Evolutionary conservation across 2,797 vertebrate species (phyloP).

Genomic region (Phoxinus dragarum): DNA sequence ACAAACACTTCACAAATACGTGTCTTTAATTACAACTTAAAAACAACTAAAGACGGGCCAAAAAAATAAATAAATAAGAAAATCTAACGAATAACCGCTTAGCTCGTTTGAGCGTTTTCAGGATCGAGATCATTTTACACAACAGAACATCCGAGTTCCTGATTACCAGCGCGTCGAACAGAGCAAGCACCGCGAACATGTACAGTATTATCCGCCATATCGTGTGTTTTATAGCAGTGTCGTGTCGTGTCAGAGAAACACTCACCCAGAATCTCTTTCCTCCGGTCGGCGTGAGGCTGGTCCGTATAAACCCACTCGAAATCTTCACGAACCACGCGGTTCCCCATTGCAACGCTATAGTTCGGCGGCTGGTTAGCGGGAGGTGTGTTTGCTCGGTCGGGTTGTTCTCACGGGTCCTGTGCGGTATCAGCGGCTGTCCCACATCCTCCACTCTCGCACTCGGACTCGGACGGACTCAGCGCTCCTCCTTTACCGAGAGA

Average conservation of each 20-base stretch:
- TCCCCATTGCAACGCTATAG: constrained; percentile 80
- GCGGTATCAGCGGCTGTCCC: background rate
- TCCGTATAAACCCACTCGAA: constrained; percentile 96
- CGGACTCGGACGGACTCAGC: too few relatives aligned
- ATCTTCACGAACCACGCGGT: constrained; percentile 85
- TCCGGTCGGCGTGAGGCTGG: constrained; percentile 89
- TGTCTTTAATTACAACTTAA: too few relatives aligned
- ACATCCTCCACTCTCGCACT: background rate
- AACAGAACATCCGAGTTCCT: background rate
- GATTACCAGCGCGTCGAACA: too few relatives aligned
- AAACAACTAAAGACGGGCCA: background rate
- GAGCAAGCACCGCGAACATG: background rate
- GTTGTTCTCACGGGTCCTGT: background rate
- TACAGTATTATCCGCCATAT: too few relatives aligned
- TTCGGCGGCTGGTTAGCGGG: too few relatives aligned
- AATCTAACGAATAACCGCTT: fast-evolving
- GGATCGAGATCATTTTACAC: background rate
- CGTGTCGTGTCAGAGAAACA: background rate
- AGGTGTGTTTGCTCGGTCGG: background rate
- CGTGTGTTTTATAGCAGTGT: background rate
- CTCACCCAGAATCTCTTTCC: constrained; percentile 92
- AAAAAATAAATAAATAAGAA: too few relatives aligned
- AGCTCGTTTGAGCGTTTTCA: too few relatives aligned
- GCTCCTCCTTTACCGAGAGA: background rate
- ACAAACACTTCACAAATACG: background rate